A percentile compares a stretch with the other conserved stretches of the same genome.
These are phyloP conservation scores for Alectoris magna DNA, from an alignment of 2,797 vertebrate species.

Conservation along the genomic window DNA sequence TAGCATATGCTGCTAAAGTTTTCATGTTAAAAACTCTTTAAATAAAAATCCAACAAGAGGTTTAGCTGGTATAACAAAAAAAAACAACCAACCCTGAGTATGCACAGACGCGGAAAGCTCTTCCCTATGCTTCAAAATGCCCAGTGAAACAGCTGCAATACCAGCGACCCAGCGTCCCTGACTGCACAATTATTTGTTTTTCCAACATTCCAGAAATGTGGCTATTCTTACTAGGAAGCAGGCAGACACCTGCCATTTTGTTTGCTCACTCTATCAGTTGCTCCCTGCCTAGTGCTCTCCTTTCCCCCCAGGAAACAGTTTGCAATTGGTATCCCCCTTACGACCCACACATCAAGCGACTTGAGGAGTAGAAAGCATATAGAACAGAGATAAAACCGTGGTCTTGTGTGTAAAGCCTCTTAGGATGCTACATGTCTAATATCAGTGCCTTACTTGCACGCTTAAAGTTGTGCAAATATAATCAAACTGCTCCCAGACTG, in stretches of 20 bases:
- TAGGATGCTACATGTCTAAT: not conserved
- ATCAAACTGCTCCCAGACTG: not conserved
- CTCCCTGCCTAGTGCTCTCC: not conserved
- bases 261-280: not conserved
- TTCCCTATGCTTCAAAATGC: not conserved
- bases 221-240: not conserved
- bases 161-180: not conserved
- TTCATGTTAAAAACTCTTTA: not conserved
- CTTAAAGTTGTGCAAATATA: not conserved
- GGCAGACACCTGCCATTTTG: not conserved
- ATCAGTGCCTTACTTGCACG: not conserved
- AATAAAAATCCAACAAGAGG: not conserved
- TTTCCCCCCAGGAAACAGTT: not conserved
- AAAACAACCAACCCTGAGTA: not conserved
- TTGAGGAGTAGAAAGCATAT: not conserved
- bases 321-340: not conserved
- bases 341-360: not conserved
- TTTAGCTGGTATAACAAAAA: not conserved
- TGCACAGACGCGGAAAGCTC: not conserved
- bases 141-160: not conserved
- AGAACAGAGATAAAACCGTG: not conserved
- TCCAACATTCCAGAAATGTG: not conserved
- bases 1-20: not conserved
- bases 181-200: not conserved
- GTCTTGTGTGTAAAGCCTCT: not conserved